Percentiles rank a stretch among this genome's conserved stretches.
Conservation (phyloP, 2,888 invertebrate species). For the Tryphoninae sp. region DNA sequence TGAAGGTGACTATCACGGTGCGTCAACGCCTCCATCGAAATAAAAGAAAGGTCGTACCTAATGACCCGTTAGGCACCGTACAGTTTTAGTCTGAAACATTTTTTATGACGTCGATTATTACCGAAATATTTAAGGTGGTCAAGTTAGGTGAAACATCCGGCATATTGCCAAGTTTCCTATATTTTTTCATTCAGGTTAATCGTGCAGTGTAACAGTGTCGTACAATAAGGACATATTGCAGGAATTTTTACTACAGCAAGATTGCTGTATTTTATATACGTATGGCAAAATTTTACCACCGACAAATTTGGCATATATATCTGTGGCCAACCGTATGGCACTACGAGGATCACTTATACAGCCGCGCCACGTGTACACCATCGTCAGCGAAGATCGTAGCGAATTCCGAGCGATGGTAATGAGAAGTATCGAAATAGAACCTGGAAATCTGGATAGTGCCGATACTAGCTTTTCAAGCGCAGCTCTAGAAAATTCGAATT, state of each 20-base stretch:
- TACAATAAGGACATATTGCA: constrained; percentile 49
- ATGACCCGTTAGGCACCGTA: too few species aligned
- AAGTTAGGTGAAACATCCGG: too few species aligned
- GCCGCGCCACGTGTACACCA: constrained; percentile 53
- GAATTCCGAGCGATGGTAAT: constrained; percentile 29
- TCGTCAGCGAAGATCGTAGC: constrained; percentile 55
- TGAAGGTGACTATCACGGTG: too few species aligned
- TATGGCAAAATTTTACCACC: constrained; percentile 47
- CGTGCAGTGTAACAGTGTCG: constrained; percentile 29
- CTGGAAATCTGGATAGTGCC: background rate
- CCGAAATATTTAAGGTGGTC: too few species aligned
- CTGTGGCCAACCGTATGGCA: constrained; percentile 53
- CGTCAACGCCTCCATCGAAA: too few species aligned
- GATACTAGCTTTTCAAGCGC: background rate
- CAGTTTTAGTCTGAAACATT: too few species aligned
- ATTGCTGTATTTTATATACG: constrained; percentile 51
- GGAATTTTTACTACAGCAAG: constrained; percentile 53
- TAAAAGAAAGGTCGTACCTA: too few species aligned
- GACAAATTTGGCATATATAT: constrained; percentile 32
- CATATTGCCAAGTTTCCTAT: too few species aligned
- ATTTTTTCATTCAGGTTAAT: background rate
- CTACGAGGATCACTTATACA: constrained; percentile 49
- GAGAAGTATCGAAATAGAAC: too few species aligned
- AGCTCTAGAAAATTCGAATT: background rate
- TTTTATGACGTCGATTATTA: too few species aligned